Base-by-base conservation (phyloP, 2,888 invertebrate genomes). In the Drosophila dives region DNA sequence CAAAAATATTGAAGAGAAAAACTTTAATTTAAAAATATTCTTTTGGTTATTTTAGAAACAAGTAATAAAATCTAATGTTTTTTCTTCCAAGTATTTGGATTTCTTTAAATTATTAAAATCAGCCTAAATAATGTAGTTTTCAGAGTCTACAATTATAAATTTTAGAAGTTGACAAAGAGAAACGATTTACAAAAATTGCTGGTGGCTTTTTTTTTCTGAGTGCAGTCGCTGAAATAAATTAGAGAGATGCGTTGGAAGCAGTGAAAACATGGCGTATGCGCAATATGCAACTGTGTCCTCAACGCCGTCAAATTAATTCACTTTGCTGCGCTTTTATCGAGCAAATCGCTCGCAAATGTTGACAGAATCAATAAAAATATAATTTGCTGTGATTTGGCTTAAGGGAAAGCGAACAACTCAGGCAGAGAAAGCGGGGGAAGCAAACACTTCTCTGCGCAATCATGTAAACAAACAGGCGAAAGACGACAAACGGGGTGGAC, bases 331-430 rank as follows among this genome's bases (percentile, higher is more conserved):
- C 77, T 72, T 80, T 81, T 81, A 85, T 89, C 85, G 69, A 64
- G 59, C 85, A 80, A 89, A 87, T 89, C 87, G 81, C 74, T 51
- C 68, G 64, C 82, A 83, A 87, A 87, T 90, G 81, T 89, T 89
- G 90, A 72, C 83, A 65, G 65, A 76, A 72, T 80, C 76, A 82
- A 84, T 89, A 87, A 80, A 89, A 78, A 89, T 84, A 89, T 87
- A 90, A 89, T 89, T 88, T 87, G 77, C 88, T 77, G 80, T 85
- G 88, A 90, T 89, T 84, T 83, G 70, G 72, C 84, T 81, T 72
- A 80, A 85, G 80, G 78, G 75, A 56, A 78, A 79, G 79, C 69
- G 79, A 77, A 81, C 81, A 73, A 74, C 75, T 56, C 63, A 64
- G 20, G 26, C 10, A 36, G 48, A n/a, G 23, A 36, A 15, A 42